Evolutionary conservation across 2,888 invertebrate species (phyloP), one percentile per base, ranked within the genome.

Genomic region (Spatulosminthurus flaviceps): DNA sequence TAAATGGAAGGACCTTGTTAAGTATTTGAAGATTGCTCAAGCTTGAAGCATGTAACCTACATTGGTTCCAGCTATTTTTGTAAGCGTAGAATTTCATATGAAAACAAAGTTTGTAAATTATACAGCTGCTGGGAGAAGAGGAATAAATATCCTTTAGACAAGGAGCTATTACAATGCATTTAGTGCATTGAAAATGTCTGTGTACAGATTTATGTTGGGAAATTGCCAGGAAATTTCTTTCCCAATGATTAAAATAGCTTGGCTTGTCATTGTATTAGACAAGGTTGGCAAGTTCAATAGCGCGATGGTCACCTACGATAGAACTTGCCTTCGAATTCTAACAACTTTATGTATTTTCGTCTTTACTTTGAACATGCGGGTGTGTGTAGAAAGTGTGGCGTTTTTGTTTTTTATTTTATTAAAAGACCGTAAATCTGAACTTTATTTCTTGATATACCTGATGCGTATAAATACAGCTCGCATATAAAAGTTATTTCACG

Each of bases 121-220:
- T n/a, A n/a, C n/a, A 11, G 51, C n/a, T 16, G 7, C n/a, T 51
- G 51, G 51, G 9, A 51, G 51, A 19, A 13, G n/a, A n/a, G n/a
- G n/a, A n/a, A n/a, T n/a, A n/a, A n/a, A 51, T 2, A n/a, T 51
- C 51, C 19, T 19, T n/a, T 19, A 51, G 51, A 51, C 51, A 51
- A 51, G 16, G 9, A 51, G 2, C 51, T n/a, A 51, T 64, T 64
- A 64, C 64, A 22, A 64, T 64, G 64, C 64, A 64, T 64, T 64
- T 24, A 64, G 24, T 64, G 64, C 64, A 64, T 64, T 64, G 7
- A 64, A 64, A 64, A 16, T 24, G 64, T 51, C 9, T 34, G 9
- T 16, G 16, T 5, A 51, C 4, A 5, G 64, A 64, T 64, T 64
- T 24, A 9, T 22, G n/a, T 64, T 64, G 64, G 64, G 1, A 22